Base-by-base conservation (phyloP, 2,888 invertebrate genomes). In the Rutpela maculata region DNA sequence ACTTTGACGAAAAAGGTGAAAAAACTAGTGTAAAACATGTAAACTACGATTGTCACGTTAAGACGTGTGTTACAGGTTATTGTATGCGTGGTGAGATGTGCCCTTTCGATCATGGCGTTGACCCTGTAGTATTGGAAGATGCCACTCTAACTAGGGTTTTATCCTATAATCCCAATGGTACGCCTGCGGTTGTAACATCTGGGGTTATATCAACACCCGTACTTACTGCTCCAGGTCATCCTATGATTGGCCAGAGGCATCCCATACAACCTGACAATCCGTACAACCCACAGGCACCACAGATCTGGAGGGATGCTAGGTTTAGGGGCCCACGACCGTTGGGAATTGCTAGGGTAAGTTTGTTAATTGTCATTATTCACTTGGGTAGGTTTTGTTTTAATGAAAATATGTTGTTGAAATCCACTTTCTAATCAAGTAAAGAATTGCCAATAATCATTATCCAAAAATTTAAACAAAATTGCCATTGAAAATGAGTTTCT, bases 61-160 rank as follows among this genome's bases (percentile, higher is more conserved):
- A 17, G 17, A 31, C 65, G 55, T 15, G 15, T 57, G 12, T 66
- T 56, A 67, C 55, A 80, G 76, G 83, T 15, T 85, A 84, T 78
- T 99, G 99, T 89, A 97, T 99, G 94, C 93, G 97, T 4, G 99
- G 99, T 0, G 99, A 99, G 89, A 93, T 97, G 78, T 99, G 99
- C 89, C 97, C 96, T 6, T 99, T 94, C 92, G 99, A 99, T 91
- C 99, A 99, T 91, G 99, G 99, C 7, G 93, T 94, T 0, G 99
- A 99, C 90, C 99, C 99, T 0, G 97, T 99, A 0, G 97, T 99
- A 1, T 91, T 99, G 38, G 98, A 98, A 86, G 97, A 98, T 87
- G 93, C 96, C 0, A 93, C 92, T 15, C 87, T 93, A 35, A 91
- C 91, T 74, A 90, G 91, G 0, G 92, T 93, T 67, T 87, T 93